phyloP scores from a whole-genome alignment of 1,140 invertebrate species.

The Pseudomyrmex flavicornis region DNA sequence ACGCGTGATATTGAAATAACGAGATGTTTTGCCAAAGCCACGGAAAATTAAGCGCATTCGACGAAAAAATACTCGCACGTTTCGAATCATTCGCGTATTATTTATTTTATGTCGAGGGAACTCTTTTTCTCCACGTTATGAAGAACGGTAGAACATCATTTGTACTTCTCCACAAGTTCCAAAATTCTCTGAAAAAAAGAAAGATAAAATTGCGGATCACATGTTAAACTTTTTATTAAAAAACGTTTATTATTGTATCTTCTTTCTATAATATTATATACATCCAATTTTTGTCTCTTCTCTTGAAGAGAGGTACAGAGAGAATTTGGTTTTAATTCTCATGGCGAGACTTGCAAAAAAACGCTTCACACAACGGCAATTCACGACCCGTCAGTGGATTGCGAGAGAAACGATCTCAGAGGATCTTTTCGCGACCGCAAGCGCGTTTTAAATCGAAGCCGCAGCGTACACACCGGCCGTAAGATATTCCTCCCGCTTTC shows the following conservation, averaged over 20 bases:
- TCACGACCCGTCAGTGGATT: neutral
- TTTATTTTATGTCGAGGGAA: constrained; percentile 14
- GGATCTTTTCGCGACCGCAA: neutral
- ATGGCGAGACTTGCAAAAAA: neutral
- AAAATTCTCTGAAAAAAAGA: constrained; percentile 12
- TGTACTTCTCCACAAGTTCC: constrained; percentile 26
- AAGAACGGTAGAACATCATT: neutral
- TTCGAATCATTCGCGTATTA: neutral
- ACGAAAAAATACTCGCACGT: constrained; percentile 9
- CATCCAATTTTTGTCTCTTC: neutral
- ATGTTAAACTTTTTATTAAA: neutral
- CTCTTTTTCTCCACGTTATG: neutral
- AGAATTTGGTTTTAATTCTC: no score
- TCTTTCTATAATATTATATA: no score
- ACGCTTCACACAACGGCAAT: neutral
- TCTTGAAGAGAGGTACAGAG: neutral
- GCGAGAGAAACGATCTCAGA: neutral
- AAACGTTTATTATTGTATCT: neutral
- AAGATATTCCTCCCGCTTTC: constrained; percentile 36
- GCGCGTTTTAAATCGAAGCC: neutral
- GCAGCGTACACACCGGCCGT: no score
- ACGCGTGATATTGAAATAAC: neutral
- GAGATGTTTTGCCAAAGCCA: neutral
- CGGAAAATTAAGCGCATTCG: constrained; percentile 15
- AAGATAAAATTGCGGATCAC: constrained; percentile 17